These are phyloP conservation scores for Sipunculus nudus DNA, from an alignment of 2,888 invertebrate genomes.

Conservation along the genomic window DNA sequence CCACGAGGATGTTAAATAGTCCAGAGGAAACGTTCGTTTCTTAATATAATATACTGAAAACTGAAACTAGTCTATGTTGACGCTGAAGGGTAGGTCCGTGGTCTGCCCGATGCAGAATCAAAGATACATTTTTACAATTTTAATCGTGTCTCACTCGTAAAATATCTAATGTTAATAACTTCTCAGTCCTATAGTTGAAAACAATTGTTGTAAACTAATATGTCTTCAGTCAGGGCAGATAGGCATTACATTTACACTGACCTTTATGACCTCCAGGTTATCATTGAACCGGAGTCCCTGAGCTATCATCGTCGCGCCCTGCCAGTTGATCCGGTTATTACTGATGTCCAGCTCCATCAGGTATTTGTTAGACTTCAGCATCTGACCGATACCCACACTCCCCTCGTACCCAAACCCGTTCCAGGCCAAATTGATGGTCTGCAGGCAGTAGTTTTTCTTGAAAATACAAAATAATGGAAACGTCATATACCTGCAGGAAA, in stretches of 20 bases:
- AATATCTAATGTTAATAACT: too few relatives aligned
- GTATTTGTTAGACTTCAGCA: conserved; percentile 50
- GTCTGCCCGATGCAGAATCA: too few relatives aligned
- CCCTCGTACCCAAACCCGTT: conserved; percentile 63
- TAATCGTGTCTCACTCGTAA: too few relatives aligned
- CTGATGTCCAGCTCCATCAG: conserved; percentile 55
- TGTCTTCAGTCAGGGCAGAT: too few relatives aligned
- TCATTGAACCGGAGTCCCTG: conserved; percentile 53
- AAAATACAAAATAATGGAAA: not conserved
- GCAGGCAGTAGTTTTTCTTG: conserved; percentile 36
- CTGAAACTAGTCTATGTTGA: too few relatives aligned
- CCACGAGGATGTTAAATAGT: too few relatives aligned
- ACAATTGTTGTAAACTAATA: not conserved
- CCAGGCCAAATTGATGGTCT: conserved; percentile 51
- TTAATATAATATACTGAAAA: too few relatives aligned
- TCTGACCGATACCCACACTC: conserved; percentile 54
- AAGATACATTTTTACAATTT: too few relatives aligned
- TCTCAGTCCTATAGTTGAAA: too few relatives aligned
- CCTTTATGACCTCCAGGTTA: conserved; percentile 56
- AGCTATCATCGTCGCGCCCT: conserved; percentile 55
- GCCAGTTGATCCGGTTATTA: conserved; percentile 63
- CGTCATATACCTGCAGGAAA: too few relatives aligned
- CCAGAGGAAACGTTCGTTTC: too few relatives aligned
- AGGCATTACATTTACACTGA: conserved; percentile 33
- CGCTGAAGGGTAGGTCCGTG: too few relatives aligned